Percentiles rank a stretch among this genome's conserved stretches.
Conservation (phyloP, 2,888 invertebrate species). For the Hermaeophaga mercurialis region DNA sequence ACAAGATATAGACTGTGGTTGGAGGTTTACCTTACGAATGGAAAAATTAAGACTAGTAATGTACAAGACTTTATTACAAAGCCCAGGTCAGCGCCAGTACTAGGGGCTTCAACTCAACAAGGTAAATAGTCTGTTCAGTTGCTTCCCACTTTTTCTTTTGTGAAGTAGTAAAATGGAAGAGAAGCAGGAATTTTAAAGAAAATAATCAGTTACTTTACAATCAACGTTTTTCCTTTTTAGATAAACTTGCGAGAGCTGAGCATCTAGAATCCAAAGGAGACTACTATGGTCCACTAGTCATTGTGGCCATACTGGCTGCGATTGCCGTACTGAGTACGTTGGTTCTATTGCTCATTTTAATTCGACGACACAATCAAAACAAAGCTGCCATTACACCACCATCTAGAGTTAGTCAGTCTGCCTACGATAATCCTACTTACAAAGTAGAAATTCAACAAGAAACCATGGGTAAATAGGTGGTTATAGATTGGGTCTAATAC, state of each 20-base stretch:
- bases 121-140: no score
- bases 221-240: constrained; percentile 41
- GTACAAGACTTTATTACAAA: constrained; percentile 88
- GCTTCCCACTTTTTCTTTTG: no score
- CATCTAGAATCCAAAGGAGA: constrained; percentile 67
- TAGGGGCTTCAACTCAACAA: constrained; percentile 59
- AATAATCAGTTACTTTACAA: no score
- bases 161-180: no score
- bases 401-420: constrained; percentile 80
- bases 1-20: constrained; percentile 88
- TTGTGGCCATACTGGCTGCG: constrained; percentile 85
- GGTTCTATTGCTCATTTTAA: constrained; percentile 77
- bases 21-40: constrained; percentile 87
- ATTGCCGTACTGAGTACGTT: constrained; percentile 82
- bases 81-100: constrained; percentile 64
- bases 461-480: constrained; percentile 75
- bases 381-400: constrained; percentile 77
- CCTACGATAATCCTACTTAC: constrained; percentile 92
- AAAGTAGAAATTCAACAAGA: constrained; percentile 93
- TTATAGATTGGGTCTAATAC: background rate
- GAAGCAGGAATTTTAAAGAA: no score
- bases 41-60: constrained; percentile 87
- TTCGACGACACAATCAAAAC: constrained; percentile 72
- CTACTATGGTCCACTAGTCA: constrained; percentile 88
- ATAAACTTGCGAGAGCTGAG: constrained; percentile 58